Evolutionary conservation across 2,797 vertebrate species (phyloP).

Genomic region (Oreortyx pictus): DNA sequence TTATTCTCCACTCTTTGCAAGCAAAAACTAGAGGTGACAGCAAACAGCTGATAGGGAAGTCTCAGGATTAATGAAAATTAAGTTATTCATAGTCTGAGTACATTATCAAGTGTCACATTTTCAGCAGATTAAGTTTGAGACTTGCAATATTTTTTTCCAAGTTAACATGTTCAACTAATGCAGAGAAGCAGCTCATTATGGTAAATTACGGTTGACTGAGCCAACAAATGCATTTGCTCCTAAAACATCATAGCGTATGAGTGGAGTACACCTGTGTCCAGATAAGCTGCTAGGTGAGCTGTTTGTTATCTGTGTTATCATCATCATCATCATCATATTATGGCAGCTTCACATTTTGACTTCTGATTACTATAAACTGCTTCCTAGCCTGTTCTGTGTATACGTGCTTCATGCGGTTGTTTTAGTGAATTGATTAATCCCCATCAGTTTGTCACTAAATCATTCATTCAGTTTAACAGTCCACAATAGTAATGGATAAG

Average conservation of each 20-base stretch:
- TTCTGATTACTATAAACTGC: not conserved
- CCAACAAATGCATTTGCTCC: not conserved
- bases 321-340: not conserved
- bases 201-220: not conserved
- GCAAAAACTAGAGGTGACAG: not conserved
- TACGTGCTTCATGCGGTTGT: not conserved
- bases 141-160: not conserved
- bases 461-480: constrained; percentile 57
- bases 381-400: not conserved
- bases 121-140: not conserved
- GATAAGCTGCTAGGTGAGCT: not conserved
- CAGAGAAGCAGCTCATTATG: not conserved
- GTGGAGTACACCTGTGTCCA: not conserved
- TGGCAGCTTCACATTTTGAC: not conserved
- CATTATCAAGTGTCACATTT: not conserved
- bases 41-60: not conserved
- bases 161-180: not conserved
- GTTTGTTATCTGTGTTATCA: not conserved
- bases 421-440: constrained; percentile 29
- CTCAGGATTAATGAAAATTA: not conserved
- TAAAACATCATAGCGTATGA: not conserved
- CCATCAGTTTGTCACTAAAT: constrained; percentile 31
- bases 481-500: constrained; percentile 18
- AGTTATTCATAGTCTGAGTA: not conserved
- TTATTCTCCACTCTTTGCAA: not conserved